phyloP scores from a whole-genome alignment of 2,113 vertebrate species.

The Scomber colias region DNA sequence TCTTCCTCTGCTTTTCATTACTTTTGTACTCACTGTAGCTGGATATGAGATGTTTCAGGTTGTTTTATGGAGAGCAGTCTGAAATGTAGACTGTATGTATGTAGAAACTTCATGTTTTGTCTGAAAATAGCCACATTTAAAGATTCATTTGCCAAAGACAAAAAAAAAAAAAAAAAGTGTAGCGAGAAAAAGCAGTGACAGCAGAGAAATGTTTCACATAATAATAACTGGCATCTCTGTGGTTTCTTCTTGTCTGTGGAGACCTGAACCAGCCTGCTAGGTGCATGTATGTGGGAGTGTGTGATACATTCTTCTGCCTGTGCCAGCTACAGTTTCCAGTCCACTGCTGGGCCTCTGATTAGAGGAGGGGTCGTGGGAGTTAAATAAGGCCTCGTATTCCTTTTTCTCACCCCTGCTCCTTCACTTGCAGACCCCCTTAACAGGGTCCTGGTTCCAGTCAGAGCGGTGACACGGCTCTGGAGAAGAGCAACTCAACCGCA shows the following conservation, averaged over 20 bases:
- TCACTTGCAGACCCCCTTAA: slow-evolving; percentile 17
- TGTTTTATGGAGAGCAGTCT: too few species aligned
- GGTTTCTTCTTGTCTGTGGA: slow-evolving; percentile 19
- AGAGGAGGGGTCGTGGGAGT: slow-evolving; percentile 24
- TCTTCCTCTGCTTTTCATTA: too few species aligned
- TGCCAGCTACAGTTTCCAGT: slow-evolving; percentile 52
- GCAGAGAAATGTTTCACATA: not conserved
- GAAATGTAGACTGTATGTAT: too few species aligned
- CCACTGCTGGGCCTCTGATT: slow-evolving; percentile 38
- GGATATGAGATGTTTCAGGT: too few species aligned
- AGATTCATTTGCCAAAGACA: not conserved
- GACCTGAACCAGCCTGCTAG: slow-evolving; percentile 2
- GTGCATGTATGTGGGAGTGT: slow-evolving; percentile 33
- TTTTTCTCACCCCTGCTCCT: not conserved
- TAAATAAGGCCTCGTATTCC: slow-evolving; percentile 73
- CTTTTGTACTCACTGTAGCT: too few species aligned
- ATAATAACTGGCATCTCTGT: slow-evolving; percentile 8
- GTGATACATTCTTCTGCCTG: slow-evolving; percentile 68
- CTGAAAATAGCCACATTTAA: not conserved
- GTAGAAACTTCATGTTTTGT: not conserved
- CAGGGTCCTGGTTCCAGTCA: slow-evolving; percentile 30
- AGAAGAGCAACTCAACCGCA: slow-evolving; percentile 33
- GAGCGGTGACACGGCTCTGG: slow-evolving; percentile 8
- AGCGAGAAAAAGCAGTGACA: not conserved
- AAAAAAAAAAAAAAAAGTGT: not conserved